These are phyloP conservation scores for Galbula dea DNA, from an alignment of 2,113 vertebrate genomes.

Conservation along the genomic window DNA sequence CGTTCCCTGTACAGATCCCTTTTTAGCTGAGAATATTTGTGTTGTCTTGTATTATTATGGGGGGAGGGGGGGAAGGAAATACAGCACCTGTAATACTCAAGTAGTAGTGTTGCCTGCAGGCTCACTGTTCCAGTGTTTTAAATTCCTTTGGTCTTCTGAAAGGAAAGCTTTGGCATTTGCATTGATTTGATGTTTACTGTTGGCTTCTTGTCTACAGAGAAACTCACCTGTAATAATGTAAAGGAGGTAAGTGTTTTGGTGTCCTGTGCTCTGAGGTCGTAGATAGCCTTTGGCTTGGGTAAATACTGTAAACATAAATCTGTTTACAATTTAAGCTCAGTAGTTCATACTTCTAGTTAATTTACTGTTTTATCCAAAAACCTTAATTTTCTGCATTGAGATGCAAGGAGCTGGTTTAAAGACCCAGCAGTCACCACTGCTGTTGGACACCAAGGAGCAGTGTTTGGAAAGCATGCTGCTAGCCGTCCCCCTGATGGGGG, in stretches of 20 bases:
- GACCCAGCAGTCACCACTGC: neutral
- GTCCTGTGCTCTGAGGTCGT: neutral
- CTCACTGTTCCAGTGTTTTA: neutral
- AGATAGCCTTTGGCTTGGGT: slow-evolving; percentile 13
- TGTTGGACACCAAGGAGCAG: neutral
- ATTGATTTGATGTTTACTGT: neutral
- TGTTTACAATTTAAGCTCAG: slow-evolving; percentile 6
- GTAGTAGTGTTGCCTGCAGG: neutral
- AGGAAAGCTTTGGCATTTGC: neutral
- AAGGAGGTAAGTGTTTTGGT: neutral
- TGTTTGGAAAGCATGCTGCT: neutral
- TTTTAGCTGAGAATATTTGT: slow-evolving; percentile 18
- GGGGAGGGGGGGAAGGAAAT: neutral
- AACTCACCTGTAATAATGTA: neutral
- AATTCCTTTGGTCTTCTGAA: neutral
- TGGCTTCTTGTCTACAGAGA: slow-evolving; percentile 8
- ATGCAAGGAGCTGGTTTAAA: neutral
- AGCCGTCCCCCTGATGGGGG: rapidly evolving
- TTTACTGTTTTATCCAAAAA: neutral
- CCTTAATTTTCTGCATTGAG: neutral
- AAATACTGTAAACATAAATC: slow-evolving; percentile 2
- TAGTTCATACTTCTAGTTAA: neutral
- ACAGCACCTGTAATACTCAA: neutral
- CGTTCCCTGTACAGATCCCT: slow-evolving; percentile 30
- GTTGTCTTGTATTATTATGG: slow-evolving; percentile 37